These are phyloP conservation scores for Thalassoma bifasciatum DNA, from an alignment of 2,113 vertebrate species.

Conservation along the genomic window DNA sequence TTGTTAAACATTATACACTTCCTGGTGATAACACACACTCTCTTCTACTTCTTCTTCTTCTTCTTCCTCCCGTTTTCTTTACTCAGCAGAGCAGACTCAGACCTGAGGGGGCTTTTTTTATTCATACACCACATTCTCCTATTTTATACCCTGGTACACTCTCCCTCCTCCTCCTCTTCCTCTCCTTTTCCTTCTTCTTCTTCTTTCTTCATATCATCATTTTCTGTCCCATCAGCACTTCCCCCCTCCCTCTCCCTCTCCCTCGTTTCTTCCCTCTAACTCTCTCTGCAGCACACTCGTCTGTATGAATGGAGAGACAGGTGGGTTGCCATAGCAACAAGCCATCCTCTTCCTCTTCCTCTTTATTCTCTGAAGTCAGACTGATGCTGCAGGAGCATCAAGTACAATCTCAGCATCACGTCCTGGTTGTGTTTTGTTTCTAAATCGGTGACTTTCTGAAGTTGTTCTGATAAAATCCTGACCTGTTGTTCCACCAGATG, in stretches of 20 bases:
- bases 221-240: conserved; percentile 45
- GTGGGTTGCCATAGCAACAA: conserved; percentile 42
- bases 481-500: not conserved
- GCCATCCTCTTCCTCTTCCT: conserved; percentile 4
- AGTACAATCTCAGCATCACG: conserved; percentile 6
- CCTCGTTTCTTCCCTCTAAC: not conserved
- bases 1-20: no score
- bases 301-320: conserved; percentile 23
- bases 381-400: conserved; percentile 29
- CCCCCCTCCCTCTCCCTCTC: not conserved
- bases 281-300: conserved; percentile 24
- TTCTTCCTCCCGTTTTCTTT: not conserved
- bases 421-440: not conserved
- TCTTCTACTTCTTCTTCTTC: not conserved
- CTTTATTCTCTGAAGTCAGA: not conserved
- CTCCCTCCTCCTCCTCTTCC: not conserved
- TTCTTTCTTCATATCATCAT: not conserved
- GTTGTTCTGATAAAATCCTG: not conserved
- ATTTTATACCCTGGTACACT: not conserved
- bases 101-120: no score
- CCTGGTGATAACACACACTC: not conserved
- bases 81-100: not conserved
- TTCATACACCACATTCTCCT: not conserved
- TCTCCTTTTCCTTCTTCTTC: not conserved
- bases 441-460: not conserved